These are phyloP conservation scores for Drosophila pandora DNA, from an alignment of 1,140 invertebrate genomes.

Conservation along the genomic window DNA sequence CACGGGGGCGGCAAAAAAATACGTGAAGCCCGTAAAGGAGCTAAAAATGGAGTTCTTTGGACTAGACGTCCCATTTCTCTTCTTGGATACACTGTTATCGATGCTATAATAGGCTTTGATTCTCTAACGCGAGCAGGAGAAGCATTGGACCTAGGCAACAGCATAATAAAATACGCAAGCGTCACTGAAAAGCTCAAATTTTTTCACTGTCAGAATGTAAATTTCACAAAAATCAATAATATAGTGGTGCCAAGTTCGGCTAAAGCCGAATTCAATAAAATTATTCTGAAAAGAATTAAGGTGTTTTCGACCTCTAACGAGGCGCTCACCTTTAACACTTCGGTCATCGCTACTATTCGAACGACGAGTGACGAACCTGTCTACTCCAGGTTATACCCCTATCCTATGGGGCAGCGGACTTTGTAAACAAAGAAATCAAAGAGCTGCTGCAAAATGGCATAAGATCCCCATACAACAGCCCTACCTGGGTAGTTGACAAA, in stretches of 20 bases:
- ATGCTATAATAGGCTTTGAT: constrained; percentile 5
- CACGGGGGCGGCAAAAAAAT: constrained; percentile 33
- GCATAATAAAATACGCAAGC: constrained; percentile 1
- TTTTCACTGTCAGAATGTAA: constrained; percentile 12
- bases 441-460: too few species aligned
- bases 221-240: constrained; percentile 19
- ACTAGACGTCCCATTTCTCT: neutral
- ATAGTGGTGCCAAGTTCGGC: constrained; percentile 17
- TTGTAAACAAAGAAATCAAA: constrained; percentile 9
- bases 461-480: constrained; percentile 11
- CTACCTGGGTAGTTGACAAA: too few species aligned
- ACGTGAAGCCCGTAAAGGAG: constrained; percentile 24
- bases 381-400: constrained; percentile 10
- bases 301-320: constrained; percentile 11
- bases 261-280: constrained; percentile 17
- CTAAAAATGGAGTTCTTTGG: constrained; percentile 32
- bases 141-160: neutral
- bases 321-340: neutral
- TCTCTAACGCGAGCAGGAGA: constrained; percentile 8
- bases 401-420: constrained; percentile 17
- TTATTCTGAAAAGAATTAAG: constrained; percentile 7
- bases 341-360: constrained; percentile 12
- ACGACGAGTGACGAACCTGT: constrained; percentile 3
- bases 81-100: constrained; percentile 5
- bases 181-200: constrained; percentile 7